These are phyloP conservation scores for Pseudotriccus pelzelni DNA, from an alignment of 2,797 vertebrate species.

Conservation along the genomic window DNA sequence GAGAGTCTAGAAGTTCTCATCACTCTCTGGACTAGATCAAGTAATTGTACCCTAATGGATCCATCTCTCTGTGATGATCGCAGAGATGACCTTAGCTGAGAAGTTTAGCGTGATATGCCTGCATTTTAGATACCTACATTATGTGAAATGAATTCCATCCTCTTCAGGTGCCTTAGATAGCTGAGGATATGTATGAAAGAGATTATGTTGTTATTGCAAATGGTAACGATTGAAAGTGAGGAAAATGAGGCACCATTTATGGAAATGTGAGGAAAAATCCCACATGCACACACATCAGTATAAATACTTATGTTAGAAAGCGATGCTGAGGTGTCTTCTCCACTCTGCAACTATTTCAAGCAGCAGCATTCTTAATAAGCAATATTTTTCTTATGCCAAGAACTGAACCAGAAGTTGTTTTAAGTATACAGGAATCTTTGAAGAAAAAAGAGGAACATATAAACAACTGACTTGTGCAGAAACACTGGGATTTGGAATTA, in stretches of 20 bases:
- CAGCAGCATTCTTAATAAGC: neutral
- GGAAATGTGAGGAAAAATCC: neutral
- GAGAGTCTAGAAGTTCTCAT: neutral
- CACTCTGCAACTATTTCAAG: neutral
- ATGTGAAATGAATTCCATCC: neutral
- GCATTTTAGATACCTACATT: neutral
- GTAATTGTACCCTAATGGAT: neutral
- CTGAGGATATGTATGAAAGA: neutral
- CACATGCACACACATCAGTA: neutral
- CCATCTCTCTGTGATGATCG: neutral
- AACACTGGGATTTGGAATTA: neutral
- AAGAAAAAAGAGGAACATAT: neutral
- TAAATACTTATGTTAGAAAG: neutral
- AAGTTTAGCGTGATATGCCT: neutral
- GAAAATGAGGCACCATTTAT: neutral
- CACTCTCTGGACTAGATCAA: neutral
- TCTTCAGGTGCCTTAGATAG: neutral
- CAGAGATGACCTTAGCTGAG: neutral
- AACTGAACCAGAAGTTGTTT: neutral
- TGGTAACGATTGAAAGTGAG: neutral
- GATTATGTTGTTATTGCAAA: neutral
- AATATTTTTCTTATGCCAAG: neutral
- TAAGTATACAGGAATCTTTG: neutral
- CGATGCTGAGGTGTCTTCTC: neutral
- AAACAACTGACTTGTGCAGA: neutral